Conservation (phyloP, 2,888 invertebrate genomes). For the Ormia ochracea region DNA sequence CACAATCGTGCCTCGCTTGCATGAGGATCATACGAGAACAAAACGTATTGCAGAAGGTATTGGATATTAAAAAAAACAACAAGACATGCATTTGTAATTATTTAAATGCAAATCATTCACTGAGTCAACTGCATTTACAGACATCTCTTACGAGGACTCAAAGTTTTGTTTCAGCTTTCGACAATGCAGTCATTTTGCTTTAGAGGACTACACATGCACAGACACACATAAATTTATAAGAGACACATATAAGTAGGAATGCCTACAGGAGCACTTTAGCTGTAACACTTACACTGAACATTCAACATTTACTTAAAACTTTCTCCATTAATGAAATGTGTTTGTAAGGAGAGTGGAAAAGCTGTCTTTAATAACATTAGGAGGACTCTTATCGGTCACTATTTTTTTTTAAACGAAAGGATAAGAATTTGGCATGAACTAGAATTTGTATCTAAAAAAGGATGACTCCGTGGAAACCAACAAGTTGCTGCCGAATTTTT, state of each 20-base stretch:
- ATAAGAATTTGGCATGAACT: too few species aligned
- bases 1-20: constrained; percentile 83
- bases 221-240: not conserved
- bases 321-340: not conserved
- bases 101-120: not conserved
- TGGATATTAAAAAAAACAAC: constrained; percentile 17
- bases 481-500: too few species aligned
- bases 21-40: constrained; percentile 86
- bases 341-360: not conserved
- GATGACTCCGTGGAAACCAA: too few species aligned
- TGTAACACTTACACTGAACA: constrained; percentile 46
- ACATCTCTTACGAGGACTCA: not conserved
- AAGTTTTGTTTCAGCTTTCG: constrained; percentile 15
- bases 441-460: too few species aligned
- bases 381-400: too few species aligned
- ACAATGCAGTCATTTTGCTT: constrained; percentile 47
- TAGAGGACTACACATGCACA: not conserved
- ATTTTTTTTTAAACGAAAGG: too few species aligned
- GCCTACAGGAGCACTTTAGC: constrained; percentile 54
- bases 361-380: not conserved
- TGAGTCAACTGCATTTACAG: too few species aligned
- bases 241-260: not conserved
- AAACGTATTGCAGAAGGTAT: constrained; percentile 83
- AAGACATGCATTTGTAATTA: constrained; percentile 4
- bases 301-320: constrained; percentile 12